Percentiles rank a stretch among this genome's conserved stretches.
Conservation (phyloP, 2,888 invertebrate species). For the Tenthredo livida region DNA sequence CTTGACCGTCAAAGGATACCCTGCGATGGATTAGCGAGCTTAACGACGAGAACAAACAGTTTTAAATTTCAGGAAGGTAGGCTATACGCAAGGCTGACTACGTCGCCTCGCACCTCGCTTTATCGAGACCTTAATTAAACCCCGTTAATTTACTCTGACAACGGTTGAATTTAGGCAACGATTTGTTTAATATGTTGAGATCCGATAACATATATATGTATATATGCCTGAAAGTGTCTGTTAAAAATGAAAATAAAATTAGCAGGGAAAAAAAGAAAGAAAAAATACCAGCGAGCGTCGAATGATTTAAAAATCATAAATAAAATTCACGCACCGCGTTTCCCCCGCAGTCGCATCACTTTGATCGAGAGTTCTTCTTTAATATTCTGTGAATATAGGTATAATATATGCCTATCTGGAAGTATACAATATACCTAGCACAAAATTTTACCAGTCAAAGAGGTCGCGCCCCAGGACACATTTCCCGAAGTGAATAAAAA, state of each 20-base stretch:
- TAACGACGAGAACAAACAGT: constrained; percentile 25
- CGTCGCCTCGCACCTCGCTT: neutral
- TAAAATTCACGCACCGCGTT: neutral
- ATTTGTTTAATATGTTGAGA: neutral
- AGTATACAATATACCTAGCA: neutral
- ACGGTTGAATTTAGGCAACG: neutral
- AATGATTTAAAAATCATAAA: neutral
- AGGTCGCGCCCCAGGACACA: neutral
- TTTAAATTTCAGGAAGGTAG: constrained; percentile 1
- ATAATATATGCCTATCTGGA: neutral
- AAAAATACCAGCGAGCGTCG: neutral
- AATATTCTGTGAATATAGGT: neutral
- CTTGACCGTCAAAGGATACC: neutral
- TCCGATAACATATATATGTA: neutral
- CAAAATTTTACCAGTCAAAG: neutral
- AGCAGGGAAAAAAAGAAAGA: neutral
- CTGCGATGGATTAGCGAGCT: neutral
- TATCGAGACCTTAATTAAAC: constrained; percentile 17
- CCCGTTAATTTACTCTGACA: constrained; percentile 16
- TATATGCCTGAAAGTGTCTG: neutral
- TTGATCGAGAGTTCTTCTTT: constrained; percentile 30
- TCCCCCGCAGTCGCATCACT: neutral
- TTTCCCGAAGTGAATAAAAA: neutral
- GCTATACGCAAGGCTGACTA: neutral
- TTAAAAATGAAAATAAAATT: neutral